Conservation (phyloP, 2,113 vertebrate genomes). For the Rhabdornis inornatus region DNA sequence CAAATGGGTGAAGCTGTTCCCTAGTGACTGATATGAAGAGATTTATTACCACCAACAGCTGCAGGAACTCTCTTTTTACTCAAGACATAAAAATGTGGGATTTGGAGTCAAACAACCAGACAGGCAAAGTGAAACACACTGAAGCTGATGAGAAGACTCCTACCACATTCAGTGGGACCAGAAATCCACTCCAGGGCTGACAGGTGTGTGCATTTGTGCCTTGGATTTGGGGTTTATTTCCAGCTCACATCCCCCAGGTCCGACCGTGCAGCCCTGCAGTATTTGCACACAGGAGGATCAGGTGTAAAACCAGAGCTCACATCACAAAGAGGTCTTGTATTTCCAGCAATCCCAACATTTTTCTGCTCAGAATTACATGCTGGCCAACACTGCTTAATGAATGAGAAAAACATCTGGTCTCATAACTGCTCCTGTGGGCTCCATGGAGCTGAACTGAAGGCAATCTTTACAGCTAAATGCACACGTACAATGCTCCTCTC, state of each 20-base stretch:
- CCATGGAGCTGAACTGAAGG: neutral
- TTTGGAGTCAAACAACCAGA: neutral
- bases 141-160: neutral
- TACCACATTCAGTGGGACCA: neutral
- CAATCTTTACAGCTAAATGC: neutral
- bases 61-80: constrained; percentile 10
- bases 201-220: neutral
- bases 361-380: neutral
- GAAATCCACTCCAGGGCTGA: neutral
- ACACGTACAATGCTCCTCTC: neutral
- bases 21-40: neutral
- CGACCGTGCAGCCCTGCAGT: neutral
- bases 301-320: neutral
- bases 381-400: neutral
- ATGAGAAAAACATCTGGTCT: neutral
- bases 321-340: neutral
- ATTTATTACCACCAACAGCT: neutral
- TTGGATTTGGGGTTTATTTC: neutral
- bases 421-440: rapidly evolving
- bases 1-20: neutral
- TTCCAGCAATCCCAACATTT: neutral
- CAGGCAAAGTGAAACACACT: neutral
- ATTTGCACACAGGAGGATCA: neutral
- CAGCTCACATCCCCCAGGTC: neutral
- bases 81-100: neutral